A percentile compares a stretch with the other conserved stretches of the same genome.
phyloP scores from a whole-genome alignment of 1,140 invertebrate species.

The Ridgeia piscesae region DNA sequence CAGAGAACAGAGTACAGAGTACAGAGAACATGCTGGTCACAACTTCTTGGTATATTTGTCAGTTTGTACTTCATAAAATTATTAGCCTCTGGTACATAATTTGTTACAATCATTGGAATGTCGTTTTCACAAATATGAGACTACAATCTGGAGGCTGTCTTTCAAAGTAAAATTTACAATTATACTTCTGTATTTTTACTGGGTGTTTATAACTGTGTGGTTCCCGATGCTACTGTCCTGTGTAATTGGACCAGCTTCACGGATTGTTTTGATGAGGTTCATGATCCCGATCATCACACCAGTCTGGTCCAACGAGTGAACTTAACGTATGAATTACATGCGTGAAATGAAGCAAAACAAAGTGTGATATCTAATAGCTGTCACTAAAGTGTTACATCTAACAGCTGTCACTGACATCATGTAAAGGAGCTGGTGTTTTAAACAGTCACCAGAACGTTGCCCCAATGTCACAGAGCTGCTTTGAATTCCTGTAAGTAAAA shows the following conservation, averaged over 20 bases:
- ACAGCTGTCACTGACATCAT: background rate
- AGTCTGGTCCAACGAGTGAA: background rate
- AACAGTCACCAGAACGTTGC: background rate
- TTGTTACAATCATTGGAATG: too few species aligned
- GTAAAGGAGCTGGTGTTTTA: background rate
- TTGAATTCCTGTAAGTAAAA: background rate
- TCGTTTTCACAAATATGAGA: too few species aligned
- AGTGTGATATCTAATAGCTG: background rate
- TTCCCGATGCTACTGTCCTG: background rate
- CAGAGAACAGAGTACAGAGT: too few species aligned
- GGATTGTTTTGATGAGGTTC: too few species aligned
- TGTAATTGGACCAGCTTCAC: background rate
- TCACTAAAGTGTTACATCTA: background rate
- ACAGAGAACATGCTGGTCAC: too few species aligned
- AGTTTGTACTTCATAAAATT: too few species aligned
- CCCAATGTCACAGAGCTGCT: background rate
- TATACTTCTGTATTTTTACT: too few species aligned
- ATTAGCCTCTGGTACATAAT: too few species aligned
- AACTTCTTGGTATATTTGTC: too few species aligned
- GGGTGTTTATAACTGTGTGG: too few species aligned
- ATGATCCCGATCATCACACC: background rate
- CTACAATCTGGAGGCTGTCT: too few species aligned
- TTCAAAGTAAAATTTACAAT: too few species aligned
- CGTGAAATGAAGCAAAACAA: background rate
- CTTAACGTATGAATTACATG: background rate